Evolutionary conservation across 2,888 invertebrate species (phyloP).

Genomic region (Conus canariensis): DNA sequence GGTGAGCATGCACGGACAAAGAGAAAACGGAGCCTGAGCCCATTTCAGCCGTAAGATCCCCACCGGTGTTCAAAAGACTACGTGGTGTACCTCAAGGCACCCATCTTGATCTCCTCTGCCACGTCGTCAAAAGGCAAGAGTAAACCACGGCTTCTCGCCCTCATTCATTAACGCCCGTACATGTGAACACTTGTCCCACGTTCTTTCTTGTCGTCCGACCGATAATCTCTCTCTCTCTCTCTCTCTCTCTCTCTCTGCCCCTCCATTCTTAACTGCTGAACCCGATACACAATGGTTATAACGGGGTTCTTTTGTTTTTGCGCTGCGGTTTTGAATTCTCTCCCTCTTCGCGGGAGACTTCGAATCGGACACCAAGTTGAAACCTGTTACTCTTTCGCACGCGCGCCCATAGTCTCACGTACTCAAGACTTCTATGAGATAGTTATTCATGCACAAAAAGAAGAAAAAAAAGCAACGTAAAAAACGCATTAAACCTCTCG

Average conservation of each 20-base stretch:
- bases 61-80: too few species aligned
- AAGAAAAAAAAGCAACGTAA: neutral
- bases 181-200: too few species aligned
- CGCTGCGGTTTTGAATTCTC: neutral
- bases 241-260: neutral
- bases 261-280: neutral
- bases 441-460: neutral
- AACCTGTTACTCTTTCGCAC: neutral
- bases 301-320: neutral
- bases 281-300: neutral
- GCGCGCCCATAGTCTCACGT: neutral
- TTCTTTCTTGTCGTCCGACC: too few species aligned
- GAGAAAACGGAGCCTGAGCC: too few species aligned
- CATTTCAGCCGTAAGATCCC: too few species aligned
- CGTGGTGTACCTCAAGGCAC: too few species aligned
- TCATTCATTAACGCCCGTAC: too few species aligned
- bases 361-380: neutral
- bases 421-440: neutral
- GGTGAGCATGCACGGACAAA: too few species aligned
- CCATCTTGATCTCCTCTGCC: too few species aligned
- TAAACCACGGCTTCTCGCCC: too few species aligned
- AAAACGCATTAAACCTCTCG: too few species aligned
- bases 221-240: slow-evolving; percentile 6
- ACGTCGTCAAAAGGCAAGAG: too few species aligned
- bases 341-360: neutral